Evolutionary conservation across 2,888 invertebrate genomes (phyloP).

Genomic region (Phoronis australis): DNA sequence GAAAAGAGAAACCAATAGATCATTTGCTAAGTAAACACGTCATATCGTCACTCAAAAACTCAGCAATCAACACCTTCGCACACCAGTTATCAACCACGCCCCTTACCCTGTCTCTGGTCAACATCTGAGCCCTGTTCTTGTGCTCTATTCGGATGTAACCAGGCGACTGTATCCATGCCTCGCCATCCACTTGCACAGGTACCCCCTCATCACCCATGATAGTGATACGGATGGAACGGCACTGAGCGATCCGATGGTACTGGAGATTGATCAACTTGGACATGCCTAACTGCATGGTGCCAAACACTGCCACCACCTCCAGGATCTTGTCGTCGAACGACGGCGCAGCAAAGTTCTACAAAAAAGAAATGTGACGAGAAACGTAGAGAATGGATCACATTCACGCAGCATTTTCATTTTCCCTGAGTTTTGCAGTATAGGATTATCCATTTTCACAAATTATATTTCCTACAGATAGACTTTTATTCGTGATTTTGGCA

Average conservation of each 20-base stretch:
- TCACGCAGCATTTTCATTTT: no score
- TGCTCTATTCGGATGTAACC: conserved; percentile 93
- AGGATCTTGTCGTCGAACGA: conserved; percentile 93
- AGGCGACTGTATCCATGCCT: conserved; percentile 96
- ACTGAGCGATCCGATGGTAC: conserved; percentile 92
- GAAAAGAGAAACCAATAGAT: no score
- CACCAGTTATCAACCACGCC: no score
- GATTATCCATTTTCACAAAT: neutral
- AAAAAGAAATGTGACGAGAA: conserved; percentile 4
- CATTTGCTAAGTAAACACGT: no score
- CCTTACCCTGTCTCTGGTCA: conserved; percentile 78
- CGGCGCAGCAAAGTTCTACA: conserved; percentile 74
- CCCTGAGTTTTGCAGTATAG: neutral
- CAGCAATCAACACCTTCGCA: no score
- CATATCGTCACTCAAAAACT: no score
- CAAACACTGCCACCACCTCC: conserved; percentile 96
- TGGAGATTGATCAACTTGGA: conserved; percentile 90
- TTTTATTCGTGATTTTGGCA: no score
- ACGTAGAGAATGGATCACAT: no score
- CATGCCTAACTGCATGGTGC: conserved; percentile 96
- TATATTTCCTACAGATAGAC: neutral
- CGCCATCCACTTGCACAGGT: conserved; percentile 94
- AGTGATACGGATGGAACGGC: conserved; percentile 91
- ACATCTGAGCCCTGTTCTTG: conserved; percentile 94
- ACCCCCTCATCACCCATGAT: conserved; percentile 83